Evolutionary conservation across 2,888 invertebrate genomes (phyloP).

Genomic region (Escarpia spicata): DNA sequence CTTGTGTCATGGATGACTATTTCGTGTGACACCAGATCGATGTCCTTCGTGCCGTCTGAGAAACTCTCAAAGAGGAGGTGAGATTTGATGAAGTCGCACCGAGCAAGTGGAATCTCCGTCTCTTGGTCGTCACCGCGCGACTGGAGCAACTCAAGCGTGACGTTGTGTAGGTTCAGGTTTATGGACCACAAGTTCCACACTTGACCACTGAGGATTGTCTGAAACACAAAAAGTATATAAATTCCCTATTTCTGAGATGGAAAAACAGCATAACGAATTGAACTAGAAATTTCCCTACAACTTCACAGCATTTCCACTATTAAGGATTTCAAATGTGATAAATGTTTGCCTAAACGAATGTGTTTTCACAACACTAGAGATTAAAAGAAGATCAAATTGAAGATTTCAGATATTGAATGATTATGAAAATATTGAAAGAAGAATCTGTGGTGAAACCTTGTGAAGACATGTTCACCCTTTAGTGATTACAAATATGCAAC

Average conservation of each 20-base stretch:
- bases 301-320: neutral
- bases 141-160: constrained; percentile 75
- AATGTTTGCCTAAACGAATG: neutral
- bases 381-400: neutral
- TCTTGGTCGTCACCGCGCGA: constrained; percentile 40
- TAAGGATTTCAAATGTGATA: neutral
- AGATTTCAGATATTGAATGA: neutral
- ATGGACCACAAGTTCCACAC: constrained; percentile 84
- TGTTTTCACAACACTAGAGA: too few species aligned
- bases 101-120: constrained; percentile 72
- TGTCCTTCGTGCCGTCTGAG: constrained; percentile 89
- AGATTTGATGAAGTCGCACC: constrained; percentile 91
- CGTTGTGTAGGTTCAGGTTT: constrained; percentile 85
- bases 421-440: neutral
- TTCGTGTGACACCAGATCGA: constrained; percentile 92
- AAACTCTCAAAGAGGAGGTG: constrained; percentile 81
- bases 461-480: too few species aligned
- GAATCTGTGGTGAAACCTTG: too few species aligned
- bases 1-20: constrained; percentile 84
- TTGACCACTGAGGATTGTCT: constrained; percentile 66
- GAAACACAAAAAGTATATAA: constrained; percentile 38
- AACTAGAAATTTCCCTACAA: neutral
- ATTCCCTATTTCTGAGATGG: neutral
- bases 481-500: too few species aligned
- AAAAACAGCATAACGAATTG: neutral